phyloP scores from a whole-genome alignment of 1,140 invertebrate species.

The Tetragonula clypearis region DNA sequence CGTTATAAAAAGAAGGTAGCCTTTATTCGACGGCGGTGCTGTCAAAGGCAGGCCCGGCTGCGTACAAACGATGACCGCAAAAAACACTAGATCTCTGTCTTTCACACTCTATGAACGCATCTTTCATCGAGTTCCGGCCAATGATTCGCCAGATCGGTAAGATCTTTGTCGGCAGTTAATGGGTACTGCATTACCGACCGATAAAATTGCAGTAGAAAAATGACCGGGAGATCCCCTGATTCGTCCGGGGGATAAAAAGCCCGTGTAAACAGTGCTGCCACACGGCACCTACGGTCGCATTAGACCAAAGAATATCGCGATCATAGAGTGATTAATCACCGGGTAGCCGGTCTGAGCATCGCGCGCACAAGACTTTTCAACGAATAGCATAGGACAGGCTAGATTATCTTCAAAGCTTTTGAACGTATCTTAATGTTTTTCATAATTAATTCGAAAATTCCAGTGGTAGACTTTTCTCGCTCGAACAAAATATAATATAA shows the following conservation, averaged over 20 bases:
- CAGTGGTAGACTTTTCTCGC: background rate
- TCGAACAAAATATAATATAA: background rate
- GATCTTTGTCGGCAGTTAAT: no score
- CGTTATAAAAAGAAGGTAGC: background rate
- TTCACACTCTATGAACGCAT: background rate
- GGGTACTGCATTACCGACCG: background rate
- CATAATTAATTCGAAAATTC: background rate
- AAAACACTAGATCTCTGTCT: conserved; percentile 17
- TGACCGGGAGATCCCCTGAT: background rate
- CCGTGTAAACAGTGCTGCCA: conserved; percentile 10
- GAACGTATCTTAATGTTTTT: background rate
- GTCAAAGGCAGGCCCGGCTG: conserved; percentile 5
- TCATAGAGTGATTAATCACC: conserved; percentile 18
- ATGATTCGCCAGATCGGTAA: background rate
- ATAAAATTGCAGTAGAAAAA: background rate
- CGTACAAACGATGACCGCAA: background rate
- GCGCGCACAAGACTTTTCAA: background rate
- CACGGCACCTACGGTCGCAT: background rate
- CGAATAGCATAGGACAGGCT: background rate
- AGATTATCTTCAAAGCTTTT: background rate
- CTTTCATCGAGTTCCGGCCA: background rate
- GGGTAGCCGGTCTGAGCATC: background rate
- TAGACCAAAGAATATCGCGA: conserved; percentile 4
- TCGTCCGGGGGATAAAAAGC: background rate
- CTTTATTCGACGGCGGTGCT: background rate